Conservation (phyloP, 2,113 vertebrate genomes). For the Oryzias woworae region DNA sequence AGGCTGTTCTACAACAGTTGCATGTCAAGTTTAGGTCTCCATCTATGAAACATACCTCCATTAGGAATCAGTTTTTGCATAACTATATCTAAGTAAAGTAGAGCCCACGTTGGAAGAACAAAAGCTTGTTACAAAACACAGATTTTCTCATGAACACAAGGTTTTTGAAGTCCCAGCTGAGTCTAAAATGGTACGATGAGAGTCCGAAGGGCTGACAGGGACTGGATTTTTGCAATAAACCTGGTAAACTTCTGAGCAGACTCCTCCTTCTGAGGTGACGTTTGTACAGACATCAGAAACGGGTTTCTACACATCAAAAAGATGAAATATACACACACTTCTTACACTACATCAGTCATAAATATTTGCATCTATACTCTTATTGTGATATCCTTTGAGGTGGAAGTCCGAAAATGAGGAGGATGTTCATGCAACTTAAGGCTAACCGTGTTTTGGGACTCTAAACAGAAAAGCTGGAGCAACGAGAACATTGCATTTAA, state of each 20-base stretch:
- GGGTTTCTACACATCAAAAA: slow-evolving; percentile 1
- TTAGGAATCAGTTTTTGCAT: slow-evolving; percentile 74
- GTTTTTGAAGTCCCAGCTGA: slow-evolving; percentile 37
- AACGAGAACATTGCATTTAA: slow-evolving; percentile 26
- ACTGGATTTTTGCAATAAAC: slow-evolving; percentile 50
- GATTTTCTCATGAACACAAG: slow-evolving; percentile 17
- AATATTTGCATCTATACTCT: no score
- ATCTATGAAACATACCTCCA: slow-evolving; percentile 64
- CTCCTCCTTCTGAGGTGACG: slow-evolving; percentile 16
- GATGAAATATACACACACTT: neutral
- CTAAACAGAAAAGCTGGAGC: slow-evolving; percentile 19
- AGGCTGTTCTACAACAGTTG: slow-evolving; percentile 22
- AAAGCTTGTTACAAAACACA: slow-evolving; percentile 37
- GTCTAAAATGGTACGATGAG: slow-evolving; percentile 22
- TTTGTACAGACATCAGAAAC: neutral
- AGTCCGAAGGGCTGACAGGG: slow-evolving; percentile 5
- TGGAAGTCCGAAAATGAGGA: neutral
- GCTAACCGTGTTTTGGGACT: slow-evolving; percentile 6
- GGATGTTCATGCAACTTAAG: slow-evolving; percentile 4
- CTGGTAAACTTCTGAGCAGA: slow-evolving; percentile 7
- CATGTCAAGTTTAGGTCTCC: slow-evolving; percentile 53
- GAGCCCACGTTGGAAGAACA: slow-evolving; percentile 56
- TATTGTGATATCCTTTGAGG: no score
- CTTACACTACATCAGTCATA: no score
- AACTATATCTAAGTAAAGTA: slow-evolving; percentile 71